Conservation (phyloP, 1,140 invertebrate species). For the Brachionus rubens region DNA sequence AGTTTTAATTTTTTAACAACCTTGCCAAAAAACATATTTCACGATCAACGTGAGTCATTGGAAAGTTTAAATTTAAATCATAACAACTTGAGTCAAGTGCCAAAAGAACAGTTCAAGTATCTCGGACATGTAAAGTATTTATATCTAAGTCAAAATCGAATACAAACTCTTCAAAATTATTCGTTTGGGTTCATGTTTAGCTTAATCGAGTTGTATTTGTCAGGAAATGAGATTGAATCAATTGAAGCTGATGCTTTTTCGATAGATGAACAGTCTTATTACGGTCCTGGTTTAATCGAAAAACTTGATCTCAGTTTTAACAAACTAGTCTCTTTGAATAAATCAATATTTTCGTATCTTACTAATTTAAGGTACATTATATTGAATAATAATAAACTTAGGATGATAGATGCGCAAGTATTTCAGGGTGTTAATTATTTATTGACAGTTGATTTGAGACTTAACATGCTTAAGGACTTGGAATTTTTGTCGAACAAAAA, state of each 20-base stretch:
- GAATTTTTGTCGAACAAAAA: constrained; percentile 15
- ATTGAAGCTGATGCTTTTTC: constrained; percentile 21
- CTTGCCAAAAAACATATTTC: background rate
- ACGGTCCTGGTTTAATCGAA: constrained; percentile 41
- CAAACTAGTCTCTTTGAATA: background rate
- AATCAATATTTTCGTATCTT: constrained; percentile 12
- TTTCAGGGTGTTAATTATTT: constrained; percentile 43
- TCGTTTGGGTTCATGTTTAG: constrained; percentile 46
- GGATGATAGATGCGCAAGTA: background rate
- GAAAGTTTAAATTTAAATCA: constrained; percentile 28
- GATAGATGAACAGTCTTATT: constrained; percentile 14
- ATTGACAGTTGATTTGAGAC: constrained; percentile 16
- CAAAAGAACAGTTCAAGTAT: background rate
- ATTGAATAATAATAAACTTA: constrained; percentile 24
- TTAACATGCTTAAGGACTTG: constrained; percentile 8
- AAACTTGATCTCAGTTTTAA: constrained; percentile 37
- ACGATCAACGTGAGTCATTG: background rate
- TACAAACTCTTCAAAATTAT: constrained; percentile 29
- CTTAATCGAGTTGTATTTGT: constrained; percentile 23
- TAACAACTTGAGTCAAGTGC: constrained; percentile 3
- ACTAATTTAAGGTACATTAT: constrained; percentile 44
- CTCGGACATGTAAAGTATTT: constrained; percentile 10
- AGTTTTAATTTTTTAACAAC: background rate
- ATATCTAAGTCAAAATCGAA: constrained; percentile 1
- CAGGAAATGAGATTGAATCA: constrained; percentile 27